A percentile compares a stretch with the other conserved stretches of the same genome.
Conservation (phyloP, 2,113 vertebrate genomes). For the Neodon shergylaensis region DNA sequence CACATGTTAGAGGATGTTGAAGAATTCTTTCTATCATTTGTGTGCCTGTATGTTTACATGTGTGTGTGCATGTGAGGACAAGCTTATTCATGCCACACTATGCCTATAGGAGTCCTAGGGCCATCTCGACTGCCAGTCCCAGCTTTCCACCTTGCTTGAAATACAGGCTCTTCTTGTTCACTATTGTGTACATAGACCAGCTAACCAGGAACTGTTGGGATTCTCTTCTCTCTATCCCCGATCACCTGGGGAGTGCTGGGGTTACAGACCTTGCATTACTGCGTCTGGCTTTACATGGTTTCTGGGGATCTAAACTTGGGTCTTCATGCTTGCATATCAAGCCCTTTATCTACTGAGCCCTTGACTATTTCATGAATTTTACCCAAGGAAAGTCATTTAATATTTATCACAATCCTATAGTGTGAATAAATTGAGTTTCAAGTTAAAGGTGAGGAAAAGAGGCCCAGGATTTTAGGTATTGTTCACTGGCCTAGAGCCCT, state of each 20-base stretch:
- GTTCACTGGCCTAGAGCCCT: neutral
- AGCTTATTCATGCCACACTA: neutral
- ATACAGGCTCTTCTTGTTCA: neutral
- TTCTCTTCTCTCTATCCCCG: neutral
- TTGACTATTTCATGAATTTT: constrained; percentile 13
- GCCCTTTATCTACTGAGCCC: neutral
- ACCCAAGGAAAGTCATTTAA: neutral
- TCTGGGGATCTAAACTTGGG: neutral
- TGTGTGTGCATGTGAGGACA: neutral
- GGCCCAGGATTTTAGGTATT: neutral
- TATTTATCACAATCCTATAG: neutral
- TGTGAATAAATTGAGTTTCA: neutral
- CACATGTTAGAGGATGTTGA: neutral
- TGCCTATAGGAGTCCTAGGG: neutral
- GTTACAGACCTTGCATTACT: neutral
- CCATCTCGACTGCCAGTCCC: neutral
- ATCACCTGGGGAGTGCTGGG: neutral
- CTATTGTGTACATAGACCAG: neutral
- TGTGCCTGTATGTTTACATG: neutral
- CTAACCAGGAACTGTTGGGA: neutral
- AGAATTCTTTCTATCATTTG: neutral
- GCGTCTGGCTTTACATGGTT: neutral
- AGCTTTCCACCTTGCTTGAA: neutral
- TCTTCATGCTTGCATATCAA: neutral
- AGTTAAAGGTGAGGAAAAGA: constrained; percentile 30